Percentiles rank a stretch among this genome's conserved stretches.
Evolutionary conservation across 1,140 invertebrate genomes (phyloP).

Genomic region (Pissodes strobi): DNA sequence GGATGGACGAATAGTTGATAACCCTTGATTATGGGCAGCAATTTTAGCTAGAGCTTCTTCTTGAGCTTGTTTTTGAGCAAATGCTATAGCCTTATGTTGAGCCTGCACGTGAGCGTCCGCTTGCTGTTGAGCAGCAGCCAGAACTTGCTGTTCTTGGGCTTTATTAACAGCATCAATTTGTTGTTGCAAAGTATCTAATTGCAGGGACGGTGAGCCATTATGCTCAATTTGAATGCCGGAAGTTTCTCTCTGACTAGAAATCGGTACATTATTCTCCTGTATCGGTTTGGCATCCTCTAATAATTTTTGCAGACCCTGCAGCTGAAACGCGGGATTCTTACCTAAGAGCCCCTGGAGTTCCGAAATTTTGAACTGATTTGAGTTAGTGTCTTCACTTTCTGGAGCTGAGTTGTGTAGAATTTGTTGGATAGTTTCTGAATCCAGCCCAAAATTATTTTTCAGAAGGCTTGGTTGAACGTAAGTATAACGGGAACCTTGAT

Average conservation of each 20-base stretch:
- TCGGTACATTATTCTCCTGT: slow-evolving; percentile 19
- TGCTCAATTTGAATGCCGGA: slow-evolving; percentile 25
- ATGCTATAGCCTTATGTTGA: slow-evolving; percentile 42
- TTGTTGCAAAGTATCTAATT: slow-evolving; percentile 30
- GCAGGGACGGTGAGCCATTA: slow-evolving; percentile 24
- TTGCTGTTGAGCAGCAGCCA: slow-evolving; percentile 43
- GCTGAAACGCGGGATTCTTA: slow-evolving; percentile 39
- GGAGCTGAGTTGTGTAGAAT: slow-evolving; percentile 7
- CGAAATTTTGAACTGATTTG: slow-evolving; percentile 24
- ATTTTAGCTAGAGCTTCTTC: slow-evolving; percentile 40
- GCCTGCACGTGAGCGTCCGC: slow-evolving; percentile 40
- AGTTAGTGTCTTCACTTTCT: background rate
- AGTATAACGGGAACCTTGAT: background rate
- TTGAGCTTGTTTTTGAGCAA: slow-evolving; percentile 38
- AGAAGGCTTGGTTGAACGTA: slow-evolving; percentile 28
- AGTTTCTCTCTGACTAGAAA: slow-evolving; percentile 23
- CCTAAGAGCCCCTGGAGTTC: slow-evolving; percentile 41
- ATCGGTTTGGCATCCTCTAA: slow-evolving; percentile 28
- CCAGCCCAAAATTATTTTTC: slow-evolving; percentile 18
- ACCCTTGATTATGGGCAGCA: slow-evolving; percentile 33
- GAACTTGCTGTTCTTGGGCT: slow-evolving; percentile 30
- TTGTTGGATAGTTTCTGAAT: background rate
- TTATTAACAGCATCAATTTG: slow-evolving; percentile 43
- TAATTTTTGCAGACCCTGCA: slow-evolving; percentile 44
- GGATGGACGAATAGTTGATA: background rate